phyloP scores from a whole-genome alignment of 2,797 vertebrate species.

The Malacoraja senta region DNA sequence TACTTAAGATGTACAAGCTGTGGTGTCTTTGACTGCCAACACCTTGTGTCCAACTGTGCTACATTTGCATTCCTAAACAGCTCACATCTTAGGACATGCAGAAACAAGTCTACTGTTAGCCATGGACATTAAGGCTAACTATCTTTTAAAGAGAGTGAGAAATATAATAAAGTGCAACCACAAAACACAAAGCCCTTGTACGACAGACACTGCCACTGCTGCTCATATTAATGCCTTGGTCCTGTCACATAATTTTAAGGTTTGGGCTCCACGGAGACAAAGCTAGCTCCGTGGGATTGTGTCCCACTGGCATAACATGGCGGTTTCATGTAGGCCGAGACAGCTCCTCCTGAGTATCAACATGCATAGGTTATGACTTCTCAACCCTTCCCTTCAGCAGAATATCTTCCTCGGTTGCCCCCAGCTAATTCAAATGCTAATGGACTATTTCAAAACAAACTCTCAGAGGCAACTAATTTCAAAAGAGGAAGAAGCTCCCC shows the following conservation, averaged over 20 bases:
- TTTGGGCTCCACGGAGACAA: slow-evolving; percentile 34
- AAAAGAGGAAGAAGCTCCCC: slow-evolving; percentile 2
- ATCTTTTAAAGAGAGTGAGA: slow-evolving; percentile 3
- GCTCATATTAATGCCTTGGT: slow-evolving; percentile 28
- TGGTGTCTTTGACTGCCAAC: not conserved
- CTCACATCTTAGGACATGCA: slow-evolving; percentile 18
- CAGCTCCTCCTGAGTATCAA: slow-evolving; percentile 38
- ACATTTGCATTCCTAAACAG: slow-evolving; percentile 34
- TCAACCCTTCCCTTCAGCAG: slow-evolving; percentile 33
- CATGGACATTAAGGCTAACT: slow-evolving; percentile 1
- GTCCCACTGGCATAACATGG: slow-evolving; percentile 37
- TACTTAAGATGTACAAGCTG: not conserved
- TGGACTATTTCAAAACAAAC: slow-evolving; percentile 36
- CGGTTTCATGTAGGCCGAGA: slow-evolving; percentile 33
- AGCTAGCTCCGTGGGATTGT: slow-evolving; percentile 33
- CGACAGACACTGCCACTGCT: not conserved
- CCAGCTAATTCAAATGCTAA: slow-evolving; percentile 38
- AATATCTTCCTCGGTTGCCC: slow-evolving; percentile 31
- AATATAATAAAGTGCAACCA: not conserved
- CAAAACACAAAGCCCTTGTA: not conserved
- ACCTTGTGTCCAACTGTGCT: not conserved
- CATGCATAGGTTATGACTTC: slow-evolving; percentile 38
- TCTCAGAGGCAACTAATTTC: slow-evolving; percentile 37
- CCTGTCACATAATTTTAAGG: slow-evolving; percentile 33
- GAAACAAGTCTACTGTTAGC: slow-evolving; percentile 3